Evolutionary conservation across 2,797 vertebrate species (phyloP).

Genomic region (Hippocampus kuda): DNA sequence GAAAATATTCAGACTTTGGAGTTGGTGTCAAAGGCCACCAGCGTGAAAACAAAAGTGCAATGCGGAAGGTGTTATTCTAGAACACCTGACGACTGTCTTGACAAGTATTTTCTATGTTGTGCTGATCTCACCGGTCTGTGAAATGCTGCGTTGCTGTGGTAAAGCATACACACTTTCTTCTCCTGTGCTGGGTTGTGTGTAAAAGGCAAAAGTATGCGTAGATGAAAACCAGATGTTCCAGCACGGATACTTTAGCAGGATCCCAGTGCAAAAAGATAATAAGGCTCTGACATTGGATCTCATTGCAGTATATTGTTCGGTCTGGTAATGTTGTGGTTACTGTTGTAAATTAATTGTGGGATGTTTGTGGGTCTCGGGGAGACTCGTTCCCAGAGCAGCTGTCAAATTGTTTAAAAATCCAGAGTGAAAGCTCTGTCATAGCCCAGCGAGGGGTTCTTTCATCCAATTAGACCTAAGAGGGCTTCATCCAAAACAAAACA

Average conservation of each 20-base stretch:
- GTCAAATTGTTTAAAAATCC: slow-evolving; percentile 24
- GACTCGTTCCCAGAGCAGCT: slow-evolving; percentile 17
- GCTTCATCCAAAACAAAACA: neutral
- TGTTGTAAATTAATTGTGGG: slow-evolving; percentile 5
- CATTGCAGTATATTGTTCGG: neutral
- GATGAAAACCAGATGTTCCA: neutral
- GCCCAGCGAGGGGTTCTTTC: slow-evolving; percentile 17
- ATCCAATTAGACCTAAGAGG: slow-evolving; percentile 12
- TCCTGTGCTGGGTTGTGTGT: neutral
- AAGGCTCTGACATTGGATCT: neutral
- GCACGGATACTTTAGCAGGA: neutral
- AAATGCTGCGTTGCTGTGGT: neutral
- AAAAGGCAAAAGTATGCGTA: neutral
- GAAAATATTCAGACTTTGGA: too few relatives aligned
- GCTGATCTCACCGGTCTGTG: neutral
- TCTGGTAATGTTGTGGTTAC: slow-evolving; percentile 4
- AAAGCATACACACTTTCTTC: neutral
- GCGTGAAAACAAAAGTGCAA: neutral
- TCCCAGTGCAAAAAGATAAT: neutral
- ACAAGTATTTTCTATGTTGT: neutral
- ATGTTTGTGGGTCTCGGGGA: neutral
- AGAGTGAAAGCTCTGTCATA: slow-evolving; percentile 8
- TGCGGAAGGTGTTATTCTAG: neutral
- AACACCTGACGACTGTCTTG: neutral
- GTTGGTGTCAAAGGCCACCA: too few relatives aligned